A percentile compares a stretch with the other conserved stretches of the same genome.
Conservation (phyloP, 2,797 vertebrate species). For the Glossophaga mutica region DNA sequence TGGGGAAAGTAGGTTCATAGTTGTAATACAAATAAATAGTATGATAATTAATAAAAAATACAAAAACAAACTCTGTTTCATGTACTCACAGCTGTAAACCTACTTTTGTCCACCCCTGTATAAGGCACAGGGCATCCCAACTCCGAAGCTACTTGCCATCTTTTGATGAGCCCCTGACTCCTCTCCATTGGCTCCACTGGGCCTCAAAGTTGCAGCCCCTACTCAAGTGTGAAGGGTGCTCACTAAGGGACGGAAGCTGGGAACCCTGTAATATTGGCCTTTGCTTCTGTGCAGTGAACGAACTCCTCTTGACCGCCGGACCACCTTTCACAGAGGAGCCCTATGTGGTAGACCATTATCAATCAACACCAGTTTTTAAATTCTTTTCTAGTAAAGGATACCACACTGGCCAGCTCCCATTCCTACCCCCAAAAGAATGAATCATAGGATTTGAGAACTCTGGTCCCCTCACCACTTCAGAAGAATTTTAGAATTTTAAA, state of each 20-base stretch:
- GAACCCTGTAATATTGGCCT: not conserved
- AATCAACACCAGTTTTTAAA: not conserved
- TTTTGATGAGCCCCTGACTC: not conserved
- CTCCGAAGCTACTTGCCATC: not conserved
- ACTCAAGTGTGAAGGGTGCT: not conserved
- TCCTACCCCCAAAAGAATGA: not conserved
- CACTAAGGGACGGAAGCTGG: not conserved
- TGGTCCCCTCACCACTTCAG: not conserved
- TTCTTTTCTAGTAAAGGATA: not conserved
- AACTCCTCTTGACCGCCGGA: not conserved
- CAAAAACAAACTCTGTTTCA: not conserved
- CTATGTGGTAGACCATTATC: not conserved
- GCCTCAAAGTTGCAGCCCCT: not conserved
- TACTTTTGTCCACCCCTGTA: not conserved
- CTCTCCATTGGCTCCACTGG: not conserved
- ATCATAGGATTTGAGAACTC: not conserved
- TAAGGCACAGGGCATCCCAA: not conserved
- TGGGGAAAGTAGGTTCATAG: not conserved
- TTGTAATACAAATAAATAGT: not conserved
- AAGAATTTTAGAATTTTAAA: conserved; percentile 2
- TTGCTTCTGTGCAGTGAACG: not conserved
- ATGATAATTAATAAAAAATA: not conserved
- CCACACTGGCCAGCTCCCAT: not conserved
- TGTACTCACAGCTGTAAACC: not conserved
- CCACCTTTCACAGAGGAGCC: not conserved